A percentile compares a stretch with the other conserved stretches of the same genome.
Evolutionary conservation across 2,113 vertebrate genomes (phyloP).

Genomic region (Prinia subflava): DNA sequence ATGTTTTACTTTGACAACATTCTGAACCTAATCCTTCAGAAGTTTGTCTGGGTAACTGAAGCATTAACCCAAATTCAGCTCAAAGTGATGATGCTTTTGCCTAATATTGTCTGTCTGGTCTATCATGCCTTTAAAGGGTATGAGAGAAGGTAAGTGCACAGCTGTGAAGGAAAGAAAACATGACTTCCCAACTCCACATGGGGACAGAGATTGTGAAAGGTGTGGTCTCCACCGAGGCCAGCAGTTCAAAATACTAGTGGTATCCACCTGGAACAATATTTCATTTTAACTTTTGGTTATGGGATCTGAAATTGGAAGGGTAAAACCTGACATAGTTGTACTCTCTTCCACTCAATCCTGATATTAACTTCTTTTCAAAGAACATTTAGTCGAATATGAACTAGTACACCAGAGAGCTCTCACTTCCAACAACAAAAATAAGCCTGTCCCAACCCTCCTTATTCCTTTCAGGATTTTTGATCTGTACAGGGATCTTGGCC

Average conservation of each 20-base stretch:
- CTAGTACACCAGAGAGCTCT: not conserved
- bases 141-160: not conserved
- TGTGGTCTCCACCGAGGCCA: not conserved
- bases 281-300: not conserved
- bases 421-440: not conserved
- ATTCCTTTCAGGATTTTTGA: not conserved
- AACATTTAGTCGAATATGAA: not conserved
- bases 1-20: not conserved
- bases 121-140: not conserved
- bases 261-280: not conserved
- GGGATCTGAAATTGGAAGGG: not conserved
- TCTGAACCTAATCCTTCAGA: not conserved
- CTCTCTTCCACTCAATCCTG: not conserved
- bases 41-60: not conserved
- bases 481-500: not conserved
- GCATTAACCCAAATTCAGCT: not conserved
- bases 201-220: not conserved
- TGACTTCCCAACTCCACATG: not conserved
- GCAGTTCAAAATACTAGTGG: not conserved
- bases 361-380: not conserved
- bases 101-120: not conserved
- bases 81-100: not conserved
- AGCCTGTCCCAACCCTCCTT: not conserved
- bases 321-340: not conserved
- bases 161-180: not conserved